These are phyloP conservation scores for Mugil cephalus DNA, from an alignment of 2,113 vertebrate species.

Conservation along the genomic window DNA sequence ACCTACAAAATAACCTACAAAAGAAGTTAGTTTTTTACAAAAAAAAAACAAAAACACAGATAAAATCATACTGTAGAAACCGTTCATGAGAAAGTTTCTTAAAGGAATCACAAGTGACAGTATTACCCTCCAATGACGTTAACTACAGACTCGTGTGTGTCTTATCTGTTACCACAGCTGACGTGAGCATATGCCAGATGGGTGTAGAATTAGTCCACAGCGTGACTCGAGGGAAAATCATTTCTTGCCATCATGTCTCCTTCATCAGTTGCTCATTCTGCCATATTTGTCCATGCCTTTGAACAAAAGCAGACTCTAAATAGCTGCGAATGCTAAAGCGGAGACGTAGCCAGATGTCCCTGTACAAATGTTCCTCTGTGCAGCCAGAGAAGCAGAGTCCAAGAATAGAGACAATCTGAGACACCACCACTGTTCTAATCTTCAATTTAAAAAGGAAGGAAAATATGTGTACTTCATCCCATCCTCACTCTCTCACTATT, in stretches of 20 bases:
- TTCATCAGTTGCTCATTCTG: conserved; percentile 36
- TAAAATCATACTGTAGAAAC: conserved; percentile 19
- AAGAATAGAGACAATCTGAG: conserved; percentile 14
- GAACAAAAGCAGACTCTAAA: conserved; percentile 16
- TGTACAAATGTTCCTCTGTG: conserved; percentile 10
- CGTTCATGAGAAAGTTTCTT: conserved; percentile 15
- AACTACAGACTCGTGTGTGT: conserved; percentile 23
- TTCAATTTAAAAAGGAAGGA: conserved; percentile 13
- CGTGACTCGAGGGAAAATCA: conserved; percentile 41
- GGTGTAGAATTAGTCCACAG: conserved; percentile 54
- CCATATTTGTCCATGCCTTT: conserved; percentile 25
- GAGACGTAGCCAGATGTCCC: conserved; percentile 15
- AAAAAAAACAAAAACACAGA: too few species aligned
- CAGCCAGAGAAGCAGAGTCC: conserved; percentile 19
- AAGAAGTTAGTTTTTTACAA: too few species aligned
- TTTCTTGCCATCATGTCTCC: conserved; percentile 54
- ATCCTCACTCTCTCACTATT: neutral
- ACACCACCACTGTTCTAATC: conserved; percentile 8
- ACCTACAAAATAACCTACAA: conserved; percentile 8
- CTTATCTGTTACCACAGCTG: conserved; percentile 58
- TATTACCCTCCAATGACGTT: conserved; percentile 48
- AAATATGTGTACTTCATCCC: conserved; percentile 16
- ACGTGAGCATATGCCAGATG: conserved; percentile 64
- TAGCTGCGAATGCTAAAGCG: conserved; percentile 2
- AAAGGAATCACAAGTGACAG: conserved; percentile 48